Evolutionary conservation across 37 sponge, comb jelly and placozoan species (phyloP), one percentile per base, ranked within the genome.

Genomic region (Petrosia ficiformis): DNA sequence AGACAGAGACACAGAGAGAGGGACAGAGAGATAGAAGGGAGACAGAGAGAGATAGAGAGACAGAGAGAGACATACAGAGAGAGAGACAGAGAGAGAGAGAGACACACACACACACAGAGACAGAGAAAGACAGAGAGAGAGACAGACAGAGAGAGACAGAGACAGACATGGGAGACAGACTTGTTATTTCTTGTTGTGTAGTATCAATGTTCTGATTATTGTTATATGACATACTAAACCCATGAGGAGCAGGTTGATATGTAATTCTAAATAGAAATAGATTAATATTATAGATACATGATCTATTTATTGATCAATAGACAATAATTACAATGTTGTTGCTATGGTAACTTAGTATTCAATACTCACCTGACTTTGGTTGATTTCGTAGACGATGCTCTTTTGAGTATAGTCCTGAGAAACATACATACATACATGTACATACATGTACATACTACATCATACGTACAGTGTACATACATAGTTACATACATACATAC

Each of bases 191-290:
- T n/a, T n/a, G n/a, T n/a, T n/a, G n/a, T n/a, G n/a, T n/a, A n/a
- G n/a, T n/a, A n/a, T n/a, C n/a, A n/a, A n/a, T n/a, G n/a, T n/a
- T n/a, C n/a, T n/a, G n/a, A n/a, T n/a, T n/a, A 32, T 59, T 39
- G 71, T 16, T 70, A 44, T 39, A 70, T 2, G 8, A 25, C 42
- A 39, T 63, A 16, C 39, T 42, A 56, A 56, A 42, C 21, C 77
- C 54, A 24, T 80, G 80, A 40, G 63, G 72, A 22, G 68, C 82
- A 3, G 84, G 63, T 61, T 26, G 63, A 61, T 61, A 61, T n/a
- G 63, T 61, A 26, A 61, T 61, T 29, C 63, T 61, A n/a, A 26
- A n/a, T 26, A 29, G 28, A n/a, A 22, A 29, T 26, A 29, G 28
- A 48, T 48, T n/a, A n/a, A n/a, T n/a, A n/a, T n/a, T n/a, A n/a